Conservation (phyloP, 2,888 invertebrate species). For the Disparrhopalites patrizii region DNA sequence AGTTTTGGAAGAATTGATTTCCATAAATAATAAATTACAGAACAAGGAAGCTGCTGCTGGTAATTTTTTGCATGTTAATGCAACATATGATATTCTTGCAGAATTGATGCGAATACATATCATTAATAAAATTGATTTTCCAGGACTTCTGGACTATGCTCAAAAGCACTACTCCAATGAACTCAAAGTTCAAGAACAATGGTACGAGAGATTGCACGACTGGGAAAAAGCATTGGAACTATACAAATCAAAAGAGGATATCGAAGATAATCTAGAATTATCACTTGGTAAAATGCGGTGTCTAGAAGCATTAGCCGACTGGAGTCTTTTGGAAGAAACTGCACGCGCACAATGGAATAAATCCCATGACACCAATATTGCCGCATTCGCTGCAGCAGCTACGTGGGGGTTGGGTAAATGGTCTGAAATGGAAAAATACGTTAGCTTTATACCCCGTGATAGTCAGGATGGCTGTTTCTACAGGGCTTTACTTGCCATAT, state of each 20-base stretch:
- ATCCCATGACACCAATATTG: conserved; percentile 55
- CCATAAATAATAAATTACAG: conserved; percentile 96
- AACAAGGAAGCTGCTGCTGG: conserved; percentile 98
- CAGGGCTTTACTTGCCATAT: conserved; percentile 85
- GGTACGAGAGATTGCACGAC: conserved; percentile 98
- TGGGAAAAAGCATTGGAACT: conserved; percentile 94
- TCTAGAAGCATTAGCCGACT: conserved; percentile 95
- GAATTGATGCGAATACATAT: background rate
- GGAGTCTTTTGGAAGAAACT: conserved; percentile 74
- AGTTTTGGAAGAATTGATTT: conserved; percentile 88
- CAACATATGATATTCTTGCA: background rate
- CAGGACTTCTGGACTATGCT: conserved; percentile 72
- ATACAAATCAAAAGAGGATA: conserved; percentile 70
- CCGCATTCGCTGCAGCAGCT: conserved; percentile 60
- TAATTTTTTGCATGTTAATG: conserved; percentile 1
- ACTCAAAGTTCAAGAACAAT: conserved; percentile 71
- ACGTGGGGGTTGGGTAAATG: conserved; percentile 95
- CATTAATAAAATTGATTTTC: conserved; percentile 11
- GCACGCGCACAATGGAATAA: conserved; percentile 74
- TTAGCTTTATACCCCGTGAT: conserved; percentile 81
- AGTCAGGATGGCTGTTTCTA: conserved; percentile 95
- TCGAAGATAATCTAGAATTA: conserved; percentile 67
- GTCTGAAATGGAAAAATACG: conserved; percentile 90
- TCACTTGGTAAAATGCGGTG: conserved; percentile 90
- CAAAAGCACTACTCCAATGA: conserved; percentile 71